phyloP scores from a whole-genome alignment of 2,113 vertebrate species.

The Cichladusa arquata region DNA sequence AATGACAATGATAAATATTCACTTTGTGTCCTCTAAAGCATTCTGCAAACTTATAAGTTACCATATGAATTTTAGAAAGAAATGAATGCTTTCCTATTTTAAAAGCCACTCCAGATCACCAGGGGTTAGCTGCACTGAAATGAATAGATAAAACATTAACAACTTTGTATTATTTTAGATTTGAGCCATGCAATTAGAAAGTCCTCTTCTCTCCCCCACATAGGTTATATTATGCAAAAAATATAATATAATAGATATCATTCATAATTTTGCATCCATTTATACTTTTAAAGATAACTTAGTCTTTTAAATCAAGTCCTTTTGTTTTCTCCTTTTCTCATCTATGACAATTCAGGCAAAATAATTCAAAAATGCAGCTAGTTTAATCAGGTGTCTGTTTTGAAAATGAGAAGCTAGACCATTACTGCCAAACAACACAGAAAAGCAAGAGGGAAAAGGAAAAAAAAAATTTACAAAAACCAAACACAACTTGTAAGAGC shows the following conservation, averaged over 20 bases:
- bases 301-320: slow-evolving; percentile 14
- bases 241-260: not conserved
- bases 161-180: slow-evolving; percentile 3
- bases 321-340: slow-evolving; percentile 7
- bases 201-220: not conserved
- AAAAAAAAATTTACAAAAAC: not conserved
- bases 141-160: slow-evolving; percentile 32
- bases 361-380: not conserved
- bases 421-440: not conserved
- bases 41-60: not conserved
- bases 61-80: not conserved
- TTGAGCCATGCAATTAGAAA: not conserved
- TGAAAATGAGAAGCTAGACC: not conserved
- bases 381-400: not conserved
- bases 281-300: not conserved
- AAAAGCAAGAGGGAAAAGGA: not conserved
- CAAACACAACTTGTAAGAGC: slow-evolving; percentile 76
- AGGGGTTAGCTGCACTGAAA: not conserved
- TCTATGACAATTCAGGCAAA: not conserved
- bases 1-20: not conserved
- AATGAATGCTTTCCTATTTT: not conserved
- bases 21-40: not conserved
- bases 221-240: not conserved
- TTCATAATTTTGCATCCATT: not conserved
- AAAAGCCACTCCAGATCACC: slow-evolving; percentile 25